phyloP scores from a whole-genome alignment of 2,888 invertebrate species.

The Nemapogon koenigi region DNA sequence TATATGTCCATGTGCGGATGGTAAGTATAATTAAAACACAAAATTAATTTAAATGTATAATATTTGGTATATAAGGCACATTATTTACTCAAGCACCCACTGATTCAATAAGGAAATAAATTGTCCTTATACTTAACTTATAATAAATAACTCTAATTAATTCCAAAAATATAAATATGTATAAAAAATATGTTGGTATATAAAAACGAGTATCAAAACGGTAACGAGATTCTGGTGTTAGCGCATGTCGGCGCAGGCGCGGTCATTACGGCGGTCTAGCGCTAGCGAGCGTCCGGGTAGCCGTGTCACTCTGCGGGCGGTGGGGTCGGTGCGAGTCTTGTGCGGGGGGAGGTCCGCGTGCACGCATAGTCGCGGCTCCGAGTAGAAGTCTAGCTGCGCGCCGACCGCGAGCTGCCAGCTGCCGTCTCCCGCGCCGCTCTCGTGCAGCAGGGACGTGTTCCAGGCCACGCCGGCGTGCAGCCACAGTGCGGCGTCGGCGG shows the following conservation, averaged over 20 bases:
- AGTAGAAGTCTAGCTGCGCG: constrained; percentile 43
- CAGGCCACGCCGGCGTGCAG: constrained; percentile 20
- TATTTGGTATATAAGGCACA: too few relatives aligned
- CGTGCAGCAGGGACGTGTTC: background rate
- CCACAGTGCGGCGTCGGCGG: constrained; percentile 21
- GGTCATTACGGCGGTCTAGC: background rate
- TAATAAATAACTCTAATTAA: too few relatives aligned
- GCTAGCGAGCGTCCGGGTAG: background rate
- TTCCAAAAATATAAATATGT: too few relatives aligned
- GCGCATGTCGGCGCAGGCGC: background rate
- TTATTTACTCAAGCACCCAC: too few relatives aligned
- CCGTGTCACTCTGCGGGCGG: background rate
- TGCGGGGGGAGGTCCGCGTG: background rate
- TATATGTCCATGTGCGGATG: too few relatives aligned
- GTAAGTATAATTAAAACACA: too few relatives aligned
- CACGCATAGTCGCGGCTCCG: constrained; percentile 34
- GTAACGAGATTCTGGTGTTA: too few relatives aligned
- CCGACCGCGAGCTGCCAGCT: constrained; percentile 25
- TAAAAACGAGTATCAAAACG: too few relatives aligned
- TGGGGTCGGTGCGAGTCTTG: background rate
- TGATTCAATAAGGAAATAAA: too few relatives aligned
- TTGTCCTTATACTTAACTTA: too few relatives aligned
- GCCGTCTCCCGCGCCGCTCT: constrained; percentile 11
- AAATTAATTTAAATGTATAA: too few relatives aligned
- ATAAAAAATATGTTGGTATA: too few relatives aligned